Percentiles rank a stretch among this genome's conserved stretches.
phyloP scores from a whole-genome alignment of 2,113 vertebrate genomes.

The Trochalopteron elliotii region DNA sequence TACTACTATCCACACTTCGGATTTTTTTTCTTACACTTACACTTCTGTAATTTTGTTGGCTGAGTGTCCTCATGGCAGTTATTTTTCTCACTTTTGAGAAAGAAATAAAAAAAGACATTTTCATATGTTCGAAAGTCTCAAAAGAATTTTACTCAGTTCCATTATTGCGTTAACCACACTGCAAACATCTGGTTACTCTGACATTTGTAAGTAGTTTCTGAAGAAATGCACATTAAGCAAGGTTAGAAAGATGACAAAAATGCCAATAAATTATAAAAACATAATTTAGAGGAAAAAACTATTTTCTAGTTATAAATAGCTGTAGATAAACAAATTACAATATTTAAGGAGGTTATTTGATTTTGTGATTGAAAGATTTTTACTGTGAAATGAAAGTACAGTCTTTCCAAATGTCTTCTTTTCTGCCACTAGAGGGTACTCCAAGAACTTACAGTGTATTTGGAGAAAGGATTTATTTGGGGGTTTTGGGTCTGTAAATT shows the following conservation, averaged over 20 bases:
- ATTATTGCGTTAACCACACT: neutral
- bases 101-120: neutral
- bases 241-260: neutral
- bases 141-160: neutral
- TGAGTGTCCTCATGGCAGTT: neutral
- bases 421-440: constrained; percentile 68
- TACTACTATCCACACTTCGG: neutral
- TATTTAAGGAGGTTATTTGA: neutral
- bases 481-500: neutral
- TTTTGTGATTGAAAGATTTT: neutral
- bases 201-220: neutral
- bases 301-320: constrained; percentile 42
- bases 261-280: constrained; percentile 61
- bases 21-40: neutral
- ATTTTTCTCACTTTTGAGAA: neutral
- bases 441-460: constrained; percentile 41
- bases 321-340: neutral
- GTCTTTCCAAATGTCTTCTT: neutral
- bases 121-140: neutral
- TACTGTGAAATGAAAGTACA: neutral
- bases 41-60: neutral
- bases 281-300: constrained; percentile 53
- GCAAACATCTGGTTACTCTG: neutral
- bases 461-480: neutral
- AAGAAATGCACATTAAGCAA: neutral